phyloP scores from a whole-genome alignment of 2,113 vertebrate species.

The Acrocephalus kingi region DNA sequence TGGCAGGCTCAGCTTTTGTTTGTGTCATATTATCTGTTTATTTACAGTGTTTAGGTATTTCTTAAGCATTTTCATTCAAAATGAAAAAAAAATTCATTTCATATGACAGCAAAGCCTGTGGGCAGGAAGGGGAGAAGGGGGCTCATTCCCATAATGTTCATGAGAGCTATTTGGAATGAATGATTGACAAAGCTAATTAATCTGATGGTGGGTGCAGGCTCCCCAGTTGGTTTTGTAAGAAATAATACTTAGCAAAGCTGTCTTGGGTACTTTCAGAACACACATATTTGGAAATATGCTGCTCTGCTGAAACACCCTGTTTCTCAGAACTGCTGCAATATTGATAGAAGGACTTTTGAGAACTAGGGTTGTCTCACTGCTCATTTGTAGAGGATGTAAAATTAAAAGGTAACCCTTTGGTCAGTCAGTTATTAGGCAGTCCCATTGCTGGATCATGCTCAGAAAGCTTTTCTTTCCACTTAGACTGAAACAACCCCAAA shows the following conservation, averaged over 20 bases:
- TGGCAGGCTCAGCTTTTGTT: not conserved
- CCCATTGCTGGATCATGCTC: not conserved
- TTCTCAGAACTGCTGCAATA: not conserved
- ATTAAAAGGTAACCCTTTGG: not conserved
- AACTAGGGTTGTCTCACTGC: not conserved
- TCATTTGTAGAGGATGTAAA: not conserved
- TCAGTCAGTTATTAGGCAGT: not conserved
- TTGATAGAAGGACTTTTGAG: not conserved
- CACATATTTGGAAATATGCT: not conserved
- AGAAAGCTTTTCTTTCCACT: not conserved
- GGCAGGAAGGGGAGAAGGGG: not conserved
- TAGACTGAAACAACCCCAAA: not conserved
- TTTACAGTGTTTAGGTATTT: not conserved
- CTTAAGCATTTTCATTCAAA: not conserved
- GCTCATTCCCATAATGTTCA: not conserved
- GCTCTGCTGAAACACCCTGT: not conserved
- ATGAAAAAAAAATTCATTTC: not conserved
- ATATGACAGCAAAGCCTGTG: not conserved
- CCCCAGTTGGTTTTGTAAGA: not conserved
- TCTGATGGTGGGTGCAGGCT: not conserved
- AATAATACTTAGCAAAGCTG: not conserved
- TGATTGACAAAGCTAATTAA: not conserved
- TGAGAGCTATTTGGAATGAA: not conserved
- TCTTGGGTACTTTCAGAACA: not conserved
- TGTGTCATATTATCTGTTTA: not conserved